These are phyloP conservation scores for Trichogramma pretiosum DNA, from an alignment of 1,140 invertebrate species.

Conservation along the genomic window DNA sequence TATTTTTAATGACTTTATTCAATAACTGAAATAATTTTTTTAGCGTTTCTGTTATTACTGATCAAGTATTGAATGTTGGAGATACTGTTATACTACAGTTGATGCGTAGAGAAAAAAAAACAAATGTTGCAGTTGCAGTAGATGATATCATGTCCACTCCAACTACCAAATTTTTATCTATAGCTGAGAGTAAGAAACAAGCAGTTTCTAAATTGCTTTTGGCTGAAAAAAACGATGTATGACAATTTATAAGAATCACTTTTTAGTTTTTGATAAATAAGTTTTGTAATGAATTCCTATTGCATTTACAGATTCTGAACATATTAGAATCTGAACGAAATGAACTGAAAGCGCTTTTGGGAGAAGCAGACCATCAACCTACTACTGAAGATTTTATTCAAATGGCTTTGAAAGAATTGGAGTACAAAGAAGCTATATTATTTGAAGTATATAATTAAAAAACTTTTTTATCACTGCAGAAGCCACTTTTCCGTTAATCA, in stretches of 20 bases:
- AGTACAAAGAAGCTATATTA: conserved; percentile 36
- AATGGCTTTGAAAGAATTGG: conserved; percentile 61
- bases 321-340: conserved; percentile 66
- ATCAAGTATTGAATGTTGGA: conserved; percentile 55
- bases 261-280: too few relatives aligned
- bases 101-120: conserved; percentile 77
- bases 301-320: conserved; percentile 41
- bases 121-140: conserved; percentile 63
- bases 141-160: conserved; percentile 28
- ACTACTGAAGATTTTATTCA: conserved; percentile 79
- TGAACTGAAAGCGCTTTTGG: conserved; percentile 57
- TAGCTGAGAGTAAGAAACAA: conserved; percentile 43
- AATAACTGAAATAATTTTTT: too few relatives aligned
- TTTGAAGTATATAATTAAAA: conserved; percentile 9
- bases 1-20: too few relatives aligned
- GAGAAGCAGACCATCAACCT: conserved; percentile 62
- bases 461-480: background rate
- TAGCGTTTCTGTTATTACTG: conserved; percentile 53
- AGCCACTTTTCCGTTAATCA: too few relatives aligned
- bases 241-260: too few relatives aligned
- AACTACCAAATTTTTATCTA: conserved; percentile 36
- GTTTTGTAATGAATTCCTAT: too few relatives aligned
- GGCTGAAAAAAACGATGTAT: conserved; percentile 56
- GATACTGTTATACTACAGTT: conserved; percentile 71
- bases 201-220: conserved; percentile 66